Evolutionary conservation across 2,888 invertebrate genomes (phyloP).

Genomic region (Apamea monoglypha): DNA sequence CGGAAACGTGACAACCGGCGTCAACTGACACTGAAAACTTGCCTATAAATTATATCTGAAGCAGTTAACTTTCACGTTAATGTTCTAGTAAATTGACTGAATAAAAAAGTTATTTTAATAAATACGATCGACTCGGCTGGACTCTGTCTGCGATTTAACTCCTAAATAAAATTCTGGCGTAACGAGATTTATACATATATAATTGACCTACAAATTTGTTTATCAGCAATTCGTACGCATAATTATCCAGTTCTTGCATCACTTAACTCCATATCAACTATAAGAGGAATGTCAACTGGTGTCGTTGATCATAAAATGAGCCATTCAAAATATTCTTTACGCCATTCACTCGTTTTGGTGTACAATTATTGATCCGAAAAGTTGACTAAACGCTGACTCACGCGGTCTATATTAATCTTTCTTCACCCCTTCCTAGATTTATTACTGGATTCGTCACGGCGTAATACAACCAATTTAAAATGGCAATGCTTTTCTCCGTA

Average conservation of each 20-base stretch:
- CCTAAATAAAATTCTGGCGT: slow-evolving; percentile 8
- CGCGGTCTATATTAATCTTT: slow-evolving; percentile 79
- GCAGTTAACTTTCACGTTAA: slow-evolving; percentile 47
- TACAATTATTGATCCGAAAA: slow-evolving; percentile 75
- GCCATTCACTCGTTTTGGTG: slow-evolving; percentile 63
- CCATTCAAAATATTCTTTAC: slow-evolving; percentile 35
- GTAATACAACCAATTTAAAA: slow-evolving; percentile 77
- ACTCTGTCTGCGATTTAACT: slow-evolving; percentile 26
- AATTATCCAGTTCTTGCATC: slow-evolving; percentile 28
- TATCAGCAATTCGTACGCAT: slow-evolving; percentile 25
- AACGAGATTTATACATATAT: slow-evolving; percentile 11
- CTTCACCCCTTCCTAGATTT: slow-evolving; percentile 75
- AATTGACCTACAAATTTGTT: slow-evolving; percentile 23
- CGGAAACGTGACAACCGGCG: slow-evolving; percentile 44
- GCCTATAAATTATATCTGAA: slow-evolving; percentile 58
- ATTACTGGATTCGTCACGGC: slow-evolving; percentile 80
- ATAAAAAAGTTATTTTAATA: slow-evolving; percentile 33
- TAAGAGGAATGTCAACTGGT: slow-evolving; percentile 8
- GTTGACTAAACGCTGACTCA: slow-evolving; percentile 79
- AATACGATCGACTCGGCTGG: slow-evolving; percentile 9
- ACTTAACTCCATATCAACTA: slow-evolving; percentile 21
- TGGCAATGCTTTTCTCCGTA: slow-evolving; percentile 71
- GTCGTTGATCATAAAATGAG: slow-evolving; percentile 33
- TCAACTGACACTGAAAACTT: slow-evolving; percentile 51
- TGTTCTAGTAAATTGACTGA: slow-evolving; percentile 40